phyloP scores from a whole-genome alignment of 1,140 invertebrate genomes.

The Drosophila bocqueti region DNA sequence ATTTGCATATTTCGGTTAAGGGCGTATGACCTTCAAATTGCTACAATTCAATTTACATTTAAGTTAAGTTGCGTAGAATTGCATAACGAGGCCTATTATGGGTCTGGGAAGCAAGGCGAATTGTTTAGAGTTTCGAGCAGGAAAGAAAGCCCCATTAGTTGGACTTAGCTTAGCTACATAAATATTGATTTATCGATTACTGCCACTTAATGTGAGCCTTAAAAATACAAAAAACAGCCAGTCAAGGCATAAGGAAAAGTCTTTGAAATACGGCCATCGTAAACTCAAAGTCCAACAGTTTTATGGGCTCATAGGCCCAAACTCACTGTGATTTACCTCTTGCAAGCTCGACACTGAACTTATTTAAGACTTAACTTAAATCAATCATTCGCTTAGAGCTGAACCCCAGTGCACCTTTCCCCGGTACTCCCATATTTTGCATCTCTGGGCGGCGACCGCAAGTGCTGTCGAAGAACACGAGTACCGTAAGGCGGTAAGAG shows the following conservation, averaged over 20 bases:
- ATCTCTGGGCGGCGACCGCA: conserved; percentile 35
- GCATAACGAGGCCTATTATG: conserved; percentile 2
- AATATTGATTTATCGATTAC: not conserved
- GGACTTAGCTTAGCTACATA: not conserved
- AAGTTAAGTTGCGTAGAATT: conserved; percentile 14
- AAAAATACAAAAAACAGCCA: not conserved
- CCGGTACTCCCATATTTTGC: not conserved
- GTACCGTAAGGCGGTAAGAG: conserved; percentile 44
- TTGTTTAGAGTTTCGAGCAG: not conserved
- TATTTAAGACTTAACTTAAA: conserved; percentile 22
- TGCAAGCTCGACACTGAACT: not conserved
- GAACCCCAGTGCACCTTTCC: not conserved
- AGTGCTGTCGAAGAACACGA: conserved; percentile 25
- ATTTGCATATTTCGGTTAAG: conserved; percentile 77
- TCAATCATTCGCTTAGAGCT: conserved; percentile 13
- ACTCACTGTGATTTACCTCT: not conserved
- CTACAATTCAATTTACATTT: conserved; percentile 74
- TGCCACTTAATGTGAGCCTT: not conserved
- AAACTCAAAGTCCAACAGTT: not conserved
- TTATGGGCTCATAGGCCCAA: not conserved
- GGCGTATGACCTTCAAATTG: conserved; percentile 78
- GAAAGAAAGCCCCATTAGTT: too few species aligned
- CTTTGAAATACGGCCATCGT: not conserved
- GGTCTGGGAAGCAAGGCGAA: not conserved
- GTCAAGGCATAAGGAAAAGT: not conserved